A percentile compares a stretch with the other conserved stretches of the same genome.
These are phyloP conservation scores for Channallabes apus DNA, from an alignment of 2,797 vertebrate genomes.

Conservation along the genomic window DNA sequence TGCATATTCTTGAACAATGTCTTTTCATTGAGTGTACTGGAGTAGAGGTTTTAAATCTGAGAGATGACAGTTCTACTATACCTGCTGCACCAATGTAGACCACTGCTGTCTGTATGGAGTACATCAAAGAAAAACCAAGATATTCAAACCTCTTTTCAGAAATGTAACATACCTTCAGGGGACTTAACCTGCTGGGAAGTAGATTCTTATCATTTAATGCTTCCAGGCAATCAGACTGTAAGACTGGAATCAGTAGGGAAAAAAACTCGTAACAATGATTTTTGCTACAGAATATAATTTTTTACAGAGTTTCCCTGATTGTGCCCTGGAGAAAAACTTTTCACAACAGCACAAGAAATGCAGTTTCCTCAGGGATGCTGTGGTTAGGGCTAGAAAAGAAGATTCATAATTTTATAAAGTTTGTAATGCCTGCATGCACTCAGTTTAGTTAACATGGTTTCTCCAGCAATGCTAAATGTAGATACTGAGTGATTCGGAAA, in stretches of 20 bases:
- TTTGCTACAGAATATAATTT: neutral
- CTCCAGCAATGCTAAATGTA: neutral
- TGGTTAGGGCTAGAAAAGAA: neutral
- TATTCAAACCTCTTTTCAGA: neutral
- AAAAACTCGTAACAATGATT: neutral
- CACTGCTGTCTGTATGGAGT: neutral
- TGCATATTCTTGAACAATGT: neutral
- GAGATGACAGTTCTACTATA: neutral
- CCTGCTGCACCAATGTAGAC: neutral
- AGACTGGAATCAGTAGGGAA: constrained; percentile 2
- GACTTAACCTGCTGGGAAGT: constrained; percentile 27
- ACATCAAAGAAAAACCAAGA: neutral
- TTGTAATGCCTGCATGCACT: neutral
- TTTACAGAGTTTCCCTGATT: neutral
- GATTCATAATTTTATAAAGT: neutral
- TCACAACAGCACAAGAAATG: neutral
- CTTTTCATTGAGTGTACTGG: neutral
- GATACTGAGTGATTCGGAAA: neutral
- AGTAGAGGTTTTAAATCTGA: neutral
- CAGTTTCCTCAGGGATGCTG: neutral
- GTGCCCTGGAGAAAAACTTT: neutral
- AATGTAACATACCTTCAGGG: neutral
- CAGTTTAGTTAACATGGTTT: neutral
- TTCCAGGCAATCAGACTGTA: constrained; percentile 14
- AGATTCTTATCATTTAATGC: constrained; percentile 21